These are phyloP conservation scores for Tribolium castaneum DNA, from an alignment of 1,140 invertebrate genomes.

Conservation along the genomic window DNA sequence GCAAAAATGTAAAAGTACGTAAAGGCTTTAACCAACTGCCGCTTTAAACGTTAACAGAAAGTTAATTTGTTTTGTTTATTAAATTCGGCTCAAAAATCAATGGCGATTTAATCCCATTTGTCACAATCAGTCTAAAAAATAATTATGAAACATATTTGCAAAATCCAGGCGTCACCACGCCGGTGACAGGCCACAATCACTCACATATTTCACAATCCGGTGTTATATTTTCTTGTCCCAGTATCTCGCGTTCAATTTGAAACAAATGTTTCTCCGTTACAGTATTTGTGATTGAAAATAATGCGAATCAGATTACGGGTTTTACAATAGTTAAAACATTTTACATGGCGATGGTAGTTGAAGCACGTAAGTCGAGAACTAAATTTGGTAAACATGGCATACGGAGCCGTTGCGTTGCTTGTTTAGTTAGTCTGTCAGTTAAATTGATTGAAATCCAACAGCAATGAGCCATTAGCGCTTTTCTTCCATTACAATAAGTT, in stretches of 20 bases:
- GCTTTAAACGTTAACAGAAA: too few relatives aligned
- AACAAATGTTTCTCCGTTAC: not conserved
- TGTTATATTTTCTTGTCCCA: not conserved
- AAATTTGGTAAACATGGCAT: conserved; percentile 11
- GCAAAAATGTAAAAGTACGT: too few relatives aligned
- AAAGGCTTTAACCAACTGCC: too few relatives aligned
- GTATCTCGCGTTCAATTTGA: not conserved
- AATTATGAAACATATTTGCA: not conserved
- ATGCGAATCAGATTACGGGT: not conserved
- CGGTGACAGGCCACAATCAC: not conserved
- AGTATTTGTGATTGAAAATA: not conserved
- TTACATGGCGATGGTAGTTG: not conserved
- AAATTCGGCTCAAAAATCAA: too few relatives aligned
- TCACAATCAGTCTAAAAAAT: not conserved
- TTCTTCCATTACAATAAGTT: conserved; percentile 13
- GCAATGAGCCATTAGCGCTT: conserved; percentile 2
- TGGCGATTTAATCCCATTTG: not conserved
- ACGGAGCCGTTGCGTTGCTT: not conserved
- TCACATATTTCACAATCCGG: not conserved
- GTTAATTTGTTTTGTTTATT: too few relatives aligned
- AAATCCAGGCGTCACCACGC: not conserved
- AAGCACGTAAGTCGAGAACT: conserved; percentile 15
- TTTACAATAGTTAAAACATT: conserved; percentile 12
- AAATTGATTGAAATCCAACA: conserved; percentile 24
- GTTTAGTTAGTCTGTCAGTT: conserved; percentile 23